Evolutionary conservation across 2,113 vertebrate species (phyloP).

Genomic region (Sitta europaea): DNA sequence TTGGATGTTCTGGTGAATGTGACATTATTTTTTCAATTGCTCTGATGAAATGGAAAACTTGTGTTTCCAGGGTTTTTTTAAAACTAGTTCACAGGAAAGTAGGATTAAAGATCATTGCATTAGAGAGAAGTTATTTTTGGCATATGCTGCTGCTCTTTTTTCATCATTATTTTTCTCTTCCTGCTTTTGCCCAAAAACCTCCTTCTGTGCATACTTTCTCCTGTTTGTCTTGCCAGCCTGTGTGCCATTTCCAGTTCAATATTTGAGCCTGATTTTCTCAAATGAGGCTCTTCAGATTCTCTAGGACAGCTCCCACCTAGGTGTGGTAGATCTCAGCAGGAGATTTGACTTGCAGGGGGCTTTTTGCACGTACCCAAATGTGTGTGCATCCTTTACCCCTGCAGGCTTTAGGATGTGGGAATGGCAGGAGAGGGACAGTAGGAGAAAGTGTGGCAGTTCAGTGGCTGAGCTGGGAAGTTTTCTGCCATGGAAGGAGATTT

Average conservation of each 20-base stretch:
- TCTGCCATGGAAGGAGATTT: background rate
- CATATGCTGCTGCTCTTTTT: background rate
- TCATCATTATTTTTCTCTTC: background rate
- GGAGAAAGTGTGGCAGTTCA: background rate
- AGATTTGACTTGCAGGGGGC: fast-evolving
- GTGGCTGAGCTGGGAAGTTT: background rate
- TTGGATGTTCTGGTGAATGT: background rate
- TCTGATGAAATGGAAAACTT: background rate
- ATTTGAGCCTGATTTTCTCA: background rate
- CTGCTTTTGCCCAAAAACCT: background rate
- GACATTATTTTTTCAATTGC: background rate
- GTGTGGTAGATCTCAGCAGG: background rate
- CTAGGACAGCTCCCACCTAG: fast-evolving
- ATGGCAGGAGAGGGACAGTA: fast-evolving
- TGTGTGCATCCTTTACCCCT: fast-evolving
- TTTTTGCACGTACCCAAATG: fast-evolving
- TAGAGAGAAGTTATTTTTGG: background rate
- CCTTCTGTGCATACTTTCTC: background rate
- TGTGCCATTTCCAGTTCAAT: background rate
- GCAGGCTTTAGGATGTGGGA: background rate
- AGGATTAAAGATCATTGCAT: background rate
- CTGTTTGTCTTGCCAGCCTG: background rate
- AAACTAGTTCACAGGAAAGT: background rate
- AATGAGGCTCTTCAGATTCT: background rate
- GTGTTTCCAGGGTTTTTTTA: background rate